Conservation (phyloP, 2,797 vertebrate genomes). For the Octomys mimax region DNA sequence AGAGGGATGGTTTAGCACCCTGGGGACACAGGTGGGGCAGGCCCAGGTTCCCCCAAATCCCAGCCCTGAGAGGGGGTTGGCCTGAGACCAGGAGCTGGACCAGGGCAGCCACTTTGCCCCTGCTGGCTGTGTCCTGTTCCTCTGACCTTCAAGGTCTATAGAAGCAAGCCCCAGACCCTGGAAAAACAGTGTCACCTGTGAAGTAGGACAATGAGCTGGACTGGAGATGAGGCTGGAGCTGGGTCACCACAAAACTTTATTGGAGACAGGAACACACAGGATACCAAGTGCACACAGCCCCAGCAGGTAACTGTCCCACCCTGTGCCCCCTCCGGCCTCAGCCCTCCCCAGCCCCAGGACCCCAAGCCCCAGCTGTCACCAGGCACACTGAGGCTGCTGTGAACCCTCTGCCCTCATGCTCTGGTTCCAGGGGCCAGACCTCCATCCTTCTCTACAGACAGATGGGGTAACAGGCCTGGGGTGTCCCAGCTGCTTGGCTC, state of each 20-base stretch:
- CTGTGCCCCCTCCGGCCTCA: not conserved
- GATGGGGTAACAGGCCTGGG: not conserved
- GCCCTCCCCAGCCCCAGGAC: too few relatives aligned
- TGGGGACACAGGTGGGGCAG: not conserved
- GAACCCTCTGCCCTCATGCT: not conserved
- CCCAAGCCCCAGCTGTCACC: fast-evolving
- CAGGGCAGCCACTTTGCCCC: fast-evolving
- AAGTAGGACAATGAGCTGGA: fast-evolving
- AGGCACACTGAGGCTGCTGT: not conserved
- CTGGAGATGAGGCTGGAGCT: not conserved
- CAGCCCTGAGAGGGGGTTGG: not conserved
- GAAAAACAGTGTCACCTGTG: not conserved
- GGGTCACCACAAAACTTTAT: conserved; percentile 70
- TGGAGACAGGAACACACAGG: not conserved
- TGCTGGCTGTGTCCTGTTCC: not conserved
- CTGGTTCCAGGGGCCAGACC: fast-evolving
- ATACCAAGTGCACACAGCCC: not conserved
- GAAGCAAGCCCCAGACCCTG: not conserved
- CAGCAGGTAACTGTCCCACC: fast-evolving
- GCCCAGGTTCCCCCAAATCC: not conserved
- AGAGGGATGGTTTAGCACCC: not conserved
- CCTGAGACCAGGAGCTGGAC: not conserved
- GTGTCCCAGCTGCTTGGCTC: fast-evolving
- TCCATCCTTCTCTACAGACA: not conserved
- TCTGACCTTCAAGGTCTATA: not conserved